Conservation (phyloP, 1,140 invertebrate species). For the Hydropsyche tenuis region DNA sequence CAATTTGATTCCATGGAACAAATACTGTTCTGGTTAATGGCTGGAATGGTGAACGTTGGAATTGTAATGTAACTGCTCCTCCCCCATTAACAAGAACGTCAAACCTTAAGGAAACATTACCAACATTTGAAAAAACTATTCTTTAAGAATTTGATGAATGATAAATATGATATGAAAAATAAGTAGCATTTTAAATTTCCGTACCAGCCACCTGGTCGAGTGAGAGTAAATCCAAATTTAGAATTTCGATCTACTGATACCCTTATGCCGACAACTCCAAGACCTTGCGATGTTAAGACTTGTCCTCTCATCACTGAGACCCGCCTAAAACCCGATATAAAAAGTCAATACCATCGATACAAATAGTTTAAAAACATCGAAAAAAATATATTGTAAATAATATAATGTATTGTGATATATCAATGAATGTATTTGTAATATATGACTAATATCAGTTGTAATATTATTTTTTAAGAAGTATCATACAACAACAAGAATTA, state of each 20-base stretch:
- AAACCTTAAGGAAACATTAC: constrained; percentile 73
- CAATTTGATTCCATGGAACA: constrained; percentile 95
- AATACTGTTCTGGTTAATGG: constrained; percentile 86
- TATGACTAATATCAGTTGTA: too few species aligned
- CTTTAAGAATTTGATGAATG: not conserved
- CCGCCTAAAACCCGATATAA: constrained; percentile 72
- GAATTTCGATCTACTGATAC: constrained; percentile 94
- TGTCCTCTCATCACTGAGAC: constrained; percentile 98
- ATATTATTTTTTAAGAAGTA: too few species aligned
- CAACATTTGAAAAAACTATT: too few species aligned
- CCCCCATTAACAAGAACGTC: constrained; percentile 98
- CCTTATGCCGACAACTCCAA: constrained; percentile 94
- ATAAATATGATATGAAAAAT: not conserved
- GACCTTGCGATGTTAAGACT: constrained; percentile 90
- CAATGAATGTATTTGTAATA: too few species aligned
- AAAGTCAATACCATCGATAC: too few species aligned
- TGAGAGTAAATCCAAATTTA: constrained; percentile 95
- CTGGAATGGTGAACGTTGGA: constrained; percentile 91
- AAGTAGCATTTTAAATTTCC: constrained; percentile 52
- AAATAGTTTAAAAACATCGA: too few species aligned
- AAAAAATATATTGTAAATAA: too few species aligned
- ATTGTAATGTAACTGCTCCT: constrained; percentile 95
- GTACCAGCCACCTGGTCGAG: constrained; percentile 93
- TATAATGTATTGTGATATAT: too few species aligned
- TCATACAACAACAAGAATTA: too few species aligned